These are phyloP conservation scores for Leptopilina myrica DNA, from an alignment of 2,888 invertebrate genomes.

Conservation along the genomic window DNA sequence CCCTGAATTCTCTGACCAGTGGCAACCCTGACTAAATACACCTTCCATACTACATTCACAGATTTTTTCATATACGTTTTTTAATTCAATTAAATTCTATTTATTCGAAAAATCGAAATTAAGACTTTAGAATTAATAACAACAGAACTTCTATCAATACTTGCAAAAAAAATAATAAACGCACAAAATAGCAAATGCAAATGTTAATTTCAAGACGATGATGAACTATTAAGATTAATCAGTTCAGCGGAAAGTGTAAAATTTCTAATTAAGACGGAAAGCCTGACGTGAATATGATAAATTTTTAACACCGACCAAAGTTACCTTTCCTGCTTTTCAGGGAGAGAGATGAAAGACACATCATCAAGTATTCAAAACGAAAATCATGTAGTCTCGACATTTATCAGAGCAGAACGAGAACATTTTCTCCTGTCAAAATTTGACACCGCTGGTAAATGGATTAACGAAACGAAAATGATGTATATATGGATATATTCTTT, in stretches of 20 bases:
- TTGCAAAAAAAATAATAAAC: too few species aligned
- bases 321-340: neutral
- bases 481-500: too few species aligned
- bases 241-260: neutral
- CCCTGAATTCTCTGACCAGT: too few species aligned
- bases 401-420: neutral
- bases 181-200: too few species aligned
- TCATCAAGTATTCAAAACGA: conserved; percentile 30
- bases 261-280: neutral
- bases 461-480: conserved; percentile 18
- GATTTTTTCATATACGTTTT: too few species aligned
- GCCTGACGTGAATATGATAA: neutral
- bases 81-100: too few species aligned
- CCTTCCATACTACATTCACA: too few species aligned
- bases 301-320: neutral
- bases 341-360: neutral
- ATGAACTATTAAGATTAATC: neutral
- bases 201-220: too few species aligned
- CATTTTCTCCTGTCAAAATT: conserved; percentile 10
- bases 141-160: too few species aligned
- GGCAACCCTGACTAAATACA: too few species aligned
- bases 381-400: conserved; percentile 28
- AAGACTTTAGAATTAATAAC: too few species aligned
- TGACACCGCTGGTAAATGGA: conserved; percentile 3
- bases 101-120: too few species aligned